Evolutionary conservation across 2,113 vertebrate genomes (phyloP).

Genomic region (Trematocara nigrifrons): DNA sequence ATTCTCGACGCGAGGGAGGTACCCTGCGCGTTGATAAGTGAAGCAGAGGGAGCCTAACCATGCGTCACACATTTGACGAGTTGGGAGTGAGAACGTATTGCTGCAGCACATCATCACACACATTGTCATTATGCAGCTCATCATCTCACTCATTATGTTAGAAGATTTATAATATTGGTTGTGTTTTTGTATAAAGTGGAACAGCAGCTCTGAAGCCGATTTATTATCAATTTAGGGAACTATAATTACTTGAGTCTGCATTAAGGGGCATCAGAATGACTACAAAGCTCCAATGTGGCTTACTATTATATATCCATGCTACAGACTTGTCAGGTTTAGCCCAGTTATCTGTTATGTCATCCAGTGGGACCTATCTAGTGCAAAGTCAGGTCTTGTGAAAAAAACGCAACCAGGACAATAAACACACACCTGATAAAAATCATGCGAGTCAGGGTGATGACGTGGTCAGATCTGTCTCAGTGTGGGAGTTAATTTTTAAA

Average conservation of each 20-base stretch:
- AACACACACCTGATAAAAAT: neutral
- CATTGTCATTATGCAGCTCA: neutral
- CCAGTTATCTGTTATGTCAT: neutral
- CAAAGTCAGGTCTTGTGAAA: neutral
- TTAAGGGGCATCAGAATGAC: neutral
- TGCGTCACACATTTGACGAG: no score
- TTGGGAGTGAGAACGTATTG: no score
- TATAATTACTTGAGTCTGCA: neutral
- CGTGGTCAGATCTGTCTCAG: neutral
- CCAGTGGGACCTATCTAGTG: neutral
- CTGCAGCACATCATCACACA: no score
- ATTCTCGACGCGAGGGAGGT: no score
- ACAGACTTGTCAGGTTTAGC: neutral
- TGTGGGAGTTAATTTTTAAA: neutral
- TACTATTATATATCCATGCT: neutral
- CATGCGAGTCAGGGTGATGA: neutral
- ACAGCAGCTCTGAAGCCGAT: neutral
- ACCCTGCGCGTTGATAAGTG: no score
- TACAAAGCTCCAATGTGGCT: neutral
- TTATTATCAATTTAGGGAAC: neutral
- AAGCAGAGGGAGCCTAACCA: no score
- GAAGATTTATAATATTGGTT: neutral
- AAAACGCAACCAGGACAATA: neutral
- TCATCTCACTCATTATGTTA: neutral
- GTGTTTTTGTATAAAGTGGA: neutral